Percentiles rank a stretch among this genome's conserved stretches.
These are phyloP conservation scores for Scaptomyza polygonia DNA, from an alignment of 2,888 invertebrate species.

Conservation along the genomic window DNA sequence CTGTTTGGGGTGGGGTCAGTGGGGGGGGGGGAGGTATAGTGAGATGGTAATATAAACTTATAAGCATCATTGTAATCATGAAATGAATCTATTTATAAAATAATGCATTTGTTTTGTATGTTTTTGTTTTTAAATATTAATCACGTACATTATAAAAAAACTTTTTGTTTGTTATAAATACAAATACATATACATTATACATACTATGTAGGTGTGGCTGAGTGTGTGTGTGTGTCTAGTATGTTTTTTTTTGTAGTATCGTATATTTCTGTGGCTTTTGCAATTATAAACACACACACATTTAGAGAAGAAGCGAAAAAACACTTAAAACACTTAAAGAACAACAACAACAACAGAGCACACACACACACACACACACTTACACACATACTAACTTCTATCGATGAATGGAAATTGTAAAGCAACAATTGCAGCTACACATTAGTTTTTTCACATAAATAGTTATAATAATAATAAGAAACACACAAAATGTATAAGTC, in stretches of 20 bases:
- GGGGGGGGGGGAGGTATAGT: background rate
- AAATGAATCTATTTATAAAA: conserved; percentile 33
- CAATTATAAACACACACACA: too few species aligned
- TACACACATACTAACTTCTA: conserved; percentile 12
- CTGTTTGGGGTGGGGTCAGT: background rate
- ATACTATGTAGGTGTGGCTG: conserved; percentile 9
- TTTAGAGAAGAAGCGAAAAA: background rate
- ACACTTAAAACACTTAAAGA: background rate
- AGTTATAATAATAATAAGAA: conserved; percentile 41
- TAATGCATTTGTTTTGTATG: conserved; percentile 28
- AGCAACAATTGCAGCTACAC: conserved; percentile 26
- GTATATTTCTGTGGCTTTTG: conserved; percentile 7
- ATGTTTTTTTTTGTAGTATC: too few species aligned
- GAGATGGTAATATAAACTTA: background rate
- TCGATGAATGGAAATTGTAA: conserved; percentile 17
- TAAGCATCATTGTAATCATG: conserved; percentile 29
- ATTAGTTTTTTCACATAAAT: conserved; percentile 42
- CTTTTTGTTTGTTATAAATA: conserved; percentile 46
- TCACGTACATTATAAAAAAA: conserved; percentile 63
- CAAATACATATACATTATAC: conserved; percentile 27
- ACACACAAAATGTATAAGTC: conserved; percentile 36
- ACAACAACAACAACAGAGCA: conserved; percentile 14
- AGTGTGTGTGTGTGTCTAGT: background rate
- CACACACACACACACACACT: conserved; percentile 16
- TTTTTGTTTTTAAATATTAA: conserved; percentile 49